Percentiles rank a stretch among this genome's conserved stretches.
Conservation (phyloP, 2,797 vertebrate genomes). For the Taenioides sp. region DNA sequence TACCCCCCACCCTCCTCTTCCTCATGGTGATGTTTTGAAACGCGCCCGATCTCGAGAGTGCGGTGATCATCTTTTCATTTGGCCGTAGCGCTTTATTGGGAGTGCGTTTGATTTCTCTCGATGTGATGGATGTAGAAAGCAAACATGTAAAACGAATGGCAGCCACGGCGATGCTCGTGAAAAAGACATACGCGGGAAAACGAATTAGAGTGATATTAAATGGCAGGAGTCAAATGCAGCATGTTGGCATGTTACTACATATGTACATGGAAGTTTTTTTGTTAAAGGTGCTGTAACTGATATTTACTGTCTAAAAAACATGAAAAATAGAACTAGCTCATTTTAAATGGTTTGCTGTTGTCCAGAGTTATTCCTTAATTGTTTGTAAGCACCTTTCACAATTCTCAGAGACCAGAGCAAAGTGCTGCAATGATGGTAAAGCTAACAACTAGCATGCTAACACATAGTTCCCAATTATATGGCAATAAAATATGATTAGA, state of each 20-base stretch:
- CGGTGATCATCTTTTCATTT: conserved; percentile 49
- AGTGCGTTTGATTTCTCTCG: conserved; percentile 29
- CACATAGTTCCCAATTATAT: too few species aligned
- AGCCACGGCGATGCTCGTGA: neutral
- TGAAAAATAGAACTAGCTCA: too few species aligned
- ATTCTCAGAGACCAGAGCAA: too few species aligned
- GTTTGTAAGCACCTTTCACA: too few species aligned
- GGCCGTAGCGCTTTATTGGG: conserved; percentile 26
- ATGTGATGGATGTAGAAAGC: conserved; percentile 3
- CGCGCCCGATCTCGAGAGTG: conserved; percentile 32
- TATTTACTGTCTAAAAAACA: too few species aligned
- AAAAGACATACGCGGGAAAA: neutral
- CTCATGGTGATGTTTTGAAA: conserved; percentile 25
- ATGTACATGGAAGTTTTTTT: neutral
- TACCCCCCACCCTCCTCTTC: conserved; percentile 16
- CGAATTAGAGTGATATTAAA: neutral
- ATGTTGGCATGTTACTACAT: neutral
- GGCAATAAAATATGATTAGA: too few species aligned
- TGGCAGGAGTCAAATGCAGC: neutral
- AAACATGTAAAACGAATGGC: conserved; percentile 17
- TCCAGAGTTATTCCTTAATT: too few species aligned
- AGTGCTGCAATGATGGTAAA: too few species aligned
- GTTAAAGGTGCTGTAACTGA: neutral
- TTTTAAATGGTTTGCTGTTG: too few species aligned
- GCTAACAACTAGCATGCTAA: too few species aligned